Base-by-base conservation (phyloP, 1,140 invertebrate species). In the Littorina saxatilis region DNA sequence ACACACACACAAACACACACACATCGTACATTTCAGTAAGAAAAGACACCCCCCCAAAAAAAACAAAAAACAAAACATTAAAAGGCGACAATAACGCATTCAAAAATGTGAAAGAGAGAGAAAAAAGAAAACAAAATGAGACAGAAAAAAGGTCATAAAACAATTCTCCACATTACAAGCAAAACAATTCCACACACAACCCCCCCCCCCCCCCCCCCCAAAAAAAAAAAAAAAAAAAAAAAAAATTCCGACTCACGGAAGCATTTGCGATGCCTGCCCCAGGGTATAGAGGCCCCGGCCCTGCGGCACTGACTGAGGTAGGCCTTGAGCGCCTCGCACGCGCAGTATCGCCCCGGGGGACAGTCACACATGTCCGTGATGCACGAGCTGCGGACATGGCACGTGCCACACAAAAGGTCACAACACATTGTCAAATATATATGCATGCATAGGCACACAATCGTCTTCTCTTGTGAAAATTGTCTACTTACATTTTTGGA, bases 331-430 rank as follows among this genome's bases (percentile, higher is more conserved):
- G 96, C 96, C 87, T 98, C 96, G 91, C 97, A 98, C 90, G 97
- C 96, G 89, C 97, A 98, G 80, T 94, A 93, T 52, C 94, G 93
- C 2, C 94, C 94, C n/a, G 82, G 68, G 1, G 95, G 95, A 93
- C 97, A 98, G 88, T 97, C 96, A 91, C 97, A 98, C 93, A 98
- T 97, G 91, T 98, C 97, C 88, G 96, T 94, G 80, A 96, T 94
- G 92, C 97, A 99, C 0, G 97, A 96, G 82, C 94, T 95, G 88
- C 90, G 84, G 83, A 70, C 66, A 87, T 37, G 82, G 82, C 37
- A 61, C 43, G 47, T 43, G 52, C n/a, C 66, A 20, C 74, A 72
- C 29, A 3, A 68, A 72, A 72, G 35, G 27, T 55, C 55, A 55
- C 32, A 79, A 72, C 43, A n/a, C n/a, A n/a, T n/a, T n/a, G 43